Conservation (phyloP, 2,888 invertebrate species). For the Tetragonisca angustula region DNA sequence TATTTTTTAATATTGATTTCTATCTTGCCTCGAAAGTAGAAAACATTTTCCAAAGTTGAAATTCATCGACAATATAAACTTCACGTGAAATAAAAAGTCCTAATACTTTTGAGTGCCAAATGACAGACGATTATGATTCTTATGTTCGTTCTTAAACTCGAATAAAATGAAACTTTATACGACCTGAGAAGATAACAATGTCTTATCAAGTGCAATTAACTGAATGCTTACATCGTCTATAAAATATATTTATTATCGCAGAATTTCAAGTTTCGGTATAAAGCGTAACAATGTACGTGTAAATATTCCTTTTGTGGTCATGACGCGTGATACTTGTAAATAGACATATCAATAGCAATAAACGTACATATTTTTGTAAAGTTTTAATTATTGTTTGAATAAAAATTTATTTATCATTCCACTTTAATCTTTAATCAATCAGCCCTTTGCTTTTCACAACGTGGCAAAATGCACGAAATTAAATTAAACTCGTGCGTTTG, state of each 20-base stretch:
- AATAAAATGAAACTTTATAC: neutral
- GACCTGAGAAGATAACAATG: neutral
- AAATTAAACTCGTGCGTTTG: neutral
- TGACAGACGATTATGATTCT: neutral
- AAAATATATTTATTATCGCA: conserved; percentile 7
- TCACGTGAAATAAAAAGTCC: neutral
- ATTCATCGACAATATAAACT: neutral
- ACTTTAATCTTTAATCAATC: too few species aligned
- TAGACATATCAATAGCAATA: conserved; percentile 21
- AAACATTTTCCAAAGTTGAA: neutral
- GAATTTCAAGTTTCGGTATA: neutral
- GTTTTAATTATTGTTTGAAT: neutral
- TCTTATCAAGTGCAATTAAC: neutral
- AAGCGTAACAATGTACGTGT: neutral
- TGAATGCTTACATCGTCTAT: neutral
- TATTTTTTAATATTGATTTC: neutral
- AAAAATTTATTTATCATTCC: neutral
- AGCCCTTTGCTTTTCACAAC: neutral
- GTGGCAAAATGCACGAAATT: neutral
- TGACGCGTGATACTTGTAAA: conserved; percentile 24
- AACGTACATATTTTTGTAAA: conserved; percentile 14
- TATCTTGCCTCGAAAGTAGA: conserved; percentile 2
- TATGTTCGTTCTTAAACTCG: neutral
- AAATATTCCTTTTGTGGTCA: neutral
- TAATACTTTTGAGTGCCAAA: neutral